Base-by-base conservation (phyloP, 2,888 invertebrate species). In the Eledona agricola region DNA sequence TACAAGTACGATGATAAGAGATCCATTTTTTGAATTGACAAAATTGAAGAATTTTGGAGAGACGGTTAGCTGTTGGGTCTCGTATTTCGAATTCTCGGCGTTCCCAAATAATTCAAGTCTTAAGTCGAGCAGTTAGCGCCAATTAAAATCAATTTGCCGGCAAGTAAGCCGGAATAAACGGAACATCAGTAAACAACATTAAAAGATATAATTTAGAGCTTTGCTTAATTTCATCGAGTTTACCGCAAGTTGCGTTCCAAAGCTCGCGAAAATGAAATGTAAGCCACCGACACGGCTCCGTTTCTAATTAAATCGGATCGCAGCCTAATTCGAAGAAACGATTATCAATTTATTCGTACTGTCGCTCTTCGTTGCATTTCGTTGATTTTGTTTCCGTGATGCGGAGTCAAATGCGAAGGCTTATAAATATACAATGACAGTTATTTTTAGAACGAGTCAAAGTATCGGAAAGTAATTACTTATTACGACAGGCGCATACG, bases 161-260 rank as follows among this genome's bases (percentile, higher is more conserved):
- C 16, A 15, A 29, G 13, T 15, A 28, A 46, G 19, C 19, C 19
- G 9, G 17, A 47, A 28, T 29, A 47, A 37, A 47, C 37, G 13
- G 47, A 31, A 40, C 34, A 25, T 40, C 50, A 40, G 50, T 50
- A 50, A 50, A 50, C 40, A 50, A 50, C 32, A 23, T 50, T 40
- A 32, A 51, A 28, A 35, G 43, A 51, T 34, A 51, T 50, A 34
- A 51, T 26, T 49, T 51, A 43, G 15, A 51, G 34, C 51, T 51
- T 51, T 43, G 12, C 51, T 46, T 37, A 51, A 45, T 51, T 37
- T 51, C 37, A 45, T 51, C 43, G 37, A 51, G 37, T 45, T 51
- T 13, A 29, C 51, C 45, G 17, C 51, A 45, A 51, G 45, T 31
- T 45, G 15, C 42, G 15, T 28, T 43, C 29, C 34, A 28, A 15